A percentile compares a stretch with the other conserved stretches of the same genome.
These are phyloP conservation scores for Myiagra hebetior DNA, from an alignment of 2,113 vertebrate genomes.

Conservation along the genomic window DNA sequence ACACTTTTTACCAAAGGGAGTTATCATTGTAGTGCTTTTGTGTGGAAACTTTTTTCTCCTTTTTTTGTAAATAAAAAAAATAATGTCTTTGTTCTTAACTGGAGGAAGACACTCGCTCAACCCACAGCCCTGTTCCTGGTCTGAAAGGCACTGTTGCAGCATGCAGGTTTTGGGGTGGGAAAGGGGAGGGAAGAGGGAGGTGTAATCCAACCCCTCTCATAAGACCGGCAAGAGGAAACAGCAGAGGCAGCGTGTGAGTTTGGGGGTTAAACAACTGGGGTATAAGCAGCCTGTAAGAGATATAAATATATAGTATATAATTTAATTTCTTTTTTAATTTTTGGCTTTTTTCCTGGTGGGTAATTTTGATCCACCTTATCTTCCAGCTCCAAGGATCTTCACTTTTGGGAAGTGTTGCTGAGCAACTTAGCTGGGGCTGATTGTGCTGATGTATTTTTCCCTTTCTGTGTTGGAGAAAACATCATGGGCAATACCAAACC, in stretches of 20 bases:
- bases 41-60: constrained; percentile 73
- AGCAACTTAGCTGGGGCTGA: constrained; percentile 1
- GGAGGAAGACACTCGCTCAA: constrained; percentile 62
- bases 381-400: constrained; percentile 56
- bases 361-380: constrained; percentile 11
- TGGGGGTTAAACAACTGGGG: neutral
- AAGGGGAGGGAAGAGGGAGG: neutral
- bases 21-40: constrained; percentile 80
- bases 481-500: constrained; percentile 36
- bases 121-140: constrained; percentile 55
- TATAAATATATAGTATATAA: constrained; percentile 19
- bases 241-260: neutral
- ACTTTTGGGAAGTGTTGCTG: constrained; percentile 32
- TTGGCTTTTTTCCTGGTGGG: constrained; percentile 5
- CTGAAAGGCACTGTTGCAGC: constrained; percentile 36
- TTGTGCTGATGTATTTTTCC: constrained; percentile 9
- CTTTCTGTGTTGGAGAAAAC: constrained; percentile 17
- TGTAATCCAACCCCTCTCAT: neutral
- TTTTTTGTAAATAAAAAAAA: constrained; percentile 72
- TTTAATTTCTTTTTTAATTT: neutral
- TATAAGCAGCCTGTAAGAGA: neutral
- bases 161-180: neutral
- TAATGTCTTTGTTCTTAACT: constrained; percentile 75
- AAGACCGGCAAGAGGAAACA: neutral
- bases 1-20: constrained; percentile 84